Evolutionary conservation across 37 sponge, comb jelly and placozoan genomes (phyloP), one percentile per base, ranked within the genome.

Genomic region (Haliclona indistincta): DNA sequence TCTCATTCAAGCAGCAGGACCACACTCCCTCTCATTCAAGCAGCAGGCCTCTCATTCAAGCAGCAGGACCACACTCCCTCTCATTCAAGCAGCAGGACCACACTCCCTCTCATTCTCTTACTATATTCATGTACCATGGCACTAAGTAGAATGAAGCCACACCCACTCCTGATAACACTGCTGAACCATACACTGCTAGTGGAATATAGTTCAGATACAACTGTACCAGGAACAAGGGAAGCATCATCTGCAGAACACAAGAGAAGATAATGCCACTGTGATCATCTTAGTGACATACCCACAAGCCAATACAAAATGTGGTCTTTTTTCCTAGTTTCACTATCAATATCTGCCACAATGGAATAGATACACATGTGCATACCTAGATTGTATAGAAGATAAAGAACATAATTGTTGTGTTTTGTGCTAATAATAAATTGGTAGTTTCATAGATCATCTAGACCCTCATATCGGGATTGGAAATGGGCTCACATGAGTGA

Each of bases 341-440:
- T 13, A 91, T 68, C 32, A 87, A 56, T 4, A 76, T 15, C 66
- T 95, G 95, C 95, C 95, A 95, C n/a, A 84, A 35, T 5, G 79
- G 78, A 80, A 88, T 87, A n/a, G n/a, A n/a, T n/a, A n/a, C n/a
- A n/a, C n/a, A n/a, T n/a, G n/a, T n/a, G n/a, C n/a, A n/a, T n/a
- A n/a, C n/a, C n/a, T n/a, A n/a, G n/a, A n/a, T n/a, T n/a, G n/a
- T n/a, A n/a, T n/a, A n/a, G n/a, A n/a, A n/a, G n/a, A n/a, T n/a
- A n/a, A n/a, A n/a, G n/a, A n/a, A n/a, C n/a, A n/a, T n/a, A n/a
- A n/a, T n/a, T n/a, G n/a, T n/a, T n/a, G n/a, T n/a, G n/a, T n/a
- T n/a, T n/a, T n/a, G n/a, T n/a, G n/a, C n/a, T n/a, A n/a, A n/a
- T n/a, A n/a, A n/a, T n/a, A n/a, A n/a, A n/a, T n/a, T n/a, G n/a